Conservation (phyloP, 1,140 invertebrate species). For the Stegodyphus dumicola region DNA sequence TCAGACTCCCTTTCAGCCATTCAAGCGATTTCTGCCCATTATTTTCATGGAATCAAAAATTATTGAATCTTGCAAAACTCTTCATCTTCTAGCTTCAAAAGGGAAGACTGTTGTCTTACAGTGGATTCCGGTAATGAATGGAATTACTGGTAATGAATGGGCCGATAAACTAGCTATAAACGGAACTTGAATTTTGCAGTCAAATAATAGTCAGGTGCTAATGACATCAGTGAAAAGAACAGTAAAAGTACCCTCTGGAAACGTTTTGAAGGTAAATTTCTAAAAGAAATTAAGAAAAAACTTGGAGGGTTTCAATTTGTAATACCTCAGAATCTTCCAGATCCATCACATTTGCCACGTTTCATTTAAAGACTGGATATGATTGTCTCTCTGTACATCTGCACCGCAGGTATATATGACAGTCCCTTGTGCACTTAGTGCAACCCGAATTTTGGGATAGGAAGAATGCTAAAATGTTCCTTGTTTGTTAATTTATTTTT, state of each 20-base stretch:
- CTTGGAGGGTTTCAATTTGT: not conserved
- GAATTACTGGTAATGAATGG: not conserved
- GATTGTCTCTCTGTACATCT: too few relatives aligned
- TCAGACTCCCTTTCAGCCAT: not conserved
- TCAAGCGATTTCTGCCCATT: not conserved
- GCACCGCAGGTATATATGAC: too few relatives aligned
- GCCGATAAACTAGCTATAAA: not conserved
- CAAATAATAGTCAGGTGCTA: not conserved
- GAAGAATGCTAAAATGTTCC: too few relatives aligned
- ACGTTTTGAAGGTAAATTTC: not conserved
- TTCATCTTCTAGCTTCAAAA: not conserved
- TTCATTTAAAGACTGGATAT: too few relatives aligned
- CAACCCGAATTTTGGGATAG: too few relatives aligned
- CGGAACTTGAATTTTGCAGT: not conserved
- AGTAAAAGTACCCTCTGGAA: not conserved
- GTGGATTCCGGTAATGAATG: not conserved
- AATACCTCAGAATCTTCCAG: too few relatives aligned
- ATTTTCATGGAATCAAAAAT: not conserved
- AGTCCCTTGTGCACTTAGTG: too few relatives aligned
- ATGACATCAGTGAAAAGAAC: not conserved
- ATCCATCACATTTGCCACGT: too few relatives aligned
- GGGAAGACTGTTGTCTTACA: not conserved
- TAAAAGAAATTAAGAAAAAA: not conserved
- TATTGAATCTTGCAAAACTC: not conserved
- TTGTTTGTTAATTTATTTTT: too few relatives aligned